Evolutionary conservation across 1,140 invertebrate genomes (phyloP).

Genomic region (Diorhabda elongata): DNA sequence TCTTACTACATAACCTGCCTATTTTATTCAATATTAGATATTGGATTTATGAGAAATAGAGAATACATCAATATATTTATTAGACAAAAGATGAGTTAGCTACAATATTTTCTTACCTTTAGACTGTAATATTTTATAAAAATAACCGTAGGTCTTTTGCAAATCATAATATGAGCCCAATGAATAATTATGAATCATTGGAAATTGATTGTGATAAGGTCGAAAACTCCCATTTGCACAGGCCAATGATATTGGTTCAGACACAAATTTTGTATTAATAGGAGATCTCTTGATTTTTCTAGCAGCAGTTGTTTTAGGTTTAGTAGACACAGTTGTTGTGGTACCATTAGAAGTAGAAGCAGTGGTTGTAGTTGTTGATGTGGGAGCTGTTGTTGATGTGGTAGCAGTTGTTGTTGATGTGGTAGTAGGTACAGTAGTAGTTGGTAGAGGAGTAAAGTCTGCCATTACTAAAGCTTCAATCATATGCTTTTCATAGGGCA

Average conservation of each 20-base stretch:
- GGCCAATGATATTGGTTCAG: too few species aligned
- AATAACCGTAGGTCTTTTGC: conserved; percentile 69
- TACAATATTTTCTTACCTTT: conserved; percentile 53
- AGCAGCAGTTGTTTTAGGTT: neutral
- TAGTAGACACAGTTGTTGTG: conserved; percentile 20
- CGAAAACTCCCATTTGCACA: conserved; percentile 17
- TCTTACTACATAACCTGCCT: too few species aligned
- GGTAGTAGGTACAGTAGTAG: conserved; percentile 56
- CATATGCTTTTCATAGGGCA: conserved; percentile 56
- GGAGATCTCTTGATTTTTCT: too few species aligned
- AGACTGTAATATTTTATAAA: conserved; percentile 52
- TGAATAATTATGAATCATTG: conserved; percentile 58
- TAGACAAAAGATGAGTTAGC: too few species aligned
- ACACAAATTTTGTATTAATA: too few species aligned
- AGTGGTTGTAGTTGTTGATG: conserved; percentile 28
- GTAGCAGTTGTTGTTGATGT: conserved; percentile 52
- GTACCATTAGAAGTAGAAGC: conserved; percentile 32
- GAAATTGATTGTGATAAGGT: conserved; percentile 40
- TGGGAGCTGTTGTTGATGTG: conserved; percentile 29
- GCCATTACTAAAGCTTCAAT: conserved; percentile 67
- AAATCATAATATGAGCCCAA: conserved; percentile 48
- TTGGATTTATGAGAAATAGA: too few species aligned
- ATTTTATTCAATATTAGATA: too few species aligned
- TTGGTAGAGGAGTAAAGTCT: conserved; percentile 59
- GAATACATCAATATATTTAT: too few species aligned